phyloP scores from a whole-genome alignment of 2,797 vertebrate species.

The Onychomys torridus region DNA sequence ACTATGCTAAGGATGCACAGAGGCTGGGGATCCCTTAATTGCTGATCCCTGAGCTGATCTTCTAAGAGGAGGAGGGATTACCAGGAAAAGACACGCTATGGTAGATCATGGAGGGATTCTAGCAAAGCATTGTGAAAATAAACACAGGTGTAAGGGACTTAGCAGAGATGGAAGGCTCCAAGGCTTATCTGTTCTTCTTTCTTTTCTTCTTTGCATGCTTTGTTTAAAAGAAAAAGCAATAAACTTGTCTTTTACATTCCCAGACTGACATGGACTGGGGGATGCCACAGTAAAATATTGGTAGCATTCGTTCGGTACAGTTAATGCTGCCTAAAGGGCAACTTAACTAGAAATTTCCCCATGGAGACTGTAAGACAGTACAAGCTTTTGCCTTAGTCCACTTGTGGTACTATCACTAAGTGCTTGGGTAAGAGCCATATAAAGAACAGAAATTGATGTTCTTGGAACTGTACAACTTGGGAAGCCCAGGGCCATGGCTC shows the following conservation, averaged over 20 bases:
- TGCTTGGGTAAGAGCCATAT: background rate
- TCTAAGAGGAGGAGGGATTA: background rate
- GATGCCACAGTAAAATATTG: background rate
- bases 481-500: too few species aligned
- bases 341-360: background rate
- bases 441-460: background rate
- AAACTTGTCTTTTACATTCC: background rate
- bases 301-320: background rate
- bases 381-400: background rate
- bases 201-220: background rate
- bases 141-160: background rate
- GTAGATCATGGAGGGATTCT: background rate
- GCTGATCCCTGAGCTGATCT: background rate
- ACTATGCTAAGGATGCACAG: background rate
- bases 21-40: fast-evolving
- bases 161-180: background rate
- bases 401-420: background rate
- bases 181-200: too few species aligned
- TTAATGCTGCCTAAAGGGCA: background rate
- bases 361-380: fast-evolving
- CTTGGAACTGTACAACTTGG: background rate
- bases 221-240: background rate
- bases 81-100: fast-evolving
- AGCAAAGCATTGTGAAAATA: background rate
- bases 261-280: background rate